Conservation (phyloP, 2,113 vertebrate genomes). For the Prinia subflava region DNA sequence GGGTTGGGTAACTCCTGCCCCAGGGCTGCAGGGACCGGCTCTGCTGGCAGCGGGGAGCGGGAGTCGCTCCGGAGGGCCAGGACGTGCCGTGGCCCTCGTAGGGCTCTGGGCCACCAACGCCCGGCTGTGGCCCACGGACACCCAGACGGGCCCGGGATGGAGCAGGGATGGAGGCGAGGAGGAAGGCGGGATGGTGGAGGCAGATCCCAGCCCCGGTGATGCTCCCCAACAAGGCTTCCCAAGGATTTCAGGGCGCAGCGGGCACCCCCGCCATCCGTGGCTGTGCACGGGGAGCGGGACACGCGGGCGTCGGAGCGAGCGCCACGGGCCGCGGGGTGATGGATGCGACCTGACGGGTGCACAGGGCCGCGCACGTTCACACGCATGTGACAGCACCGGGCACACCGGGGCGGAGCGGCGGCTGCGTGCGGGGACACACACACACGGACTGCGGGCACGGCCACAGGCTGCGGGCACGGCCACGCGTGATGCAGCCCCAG, state of each 20-base stretch:
- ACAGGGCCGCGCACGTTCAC: neutral
- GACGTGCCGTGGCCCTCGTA: slow-evolving; percentile 30
- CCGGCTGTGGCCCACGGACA: neutral
- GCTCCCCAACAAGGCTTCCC: neutral
- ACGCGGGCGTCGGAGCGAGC: neutral
- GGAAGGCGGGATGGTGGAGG: neutral
- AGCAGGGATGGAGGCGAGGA: neutral
- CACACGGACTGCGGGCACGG: neutral
- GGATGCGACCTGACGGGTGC: neutral
- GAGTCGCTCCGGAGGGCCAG: neutral
- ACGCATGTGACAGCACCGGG: neutral
- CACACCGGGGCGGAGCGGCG: neutral
- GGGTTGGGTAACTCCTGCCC: slow-evolving; percentile 38
- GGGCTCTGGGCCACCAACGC: neutral
- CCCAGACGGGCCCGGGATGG: neutral
- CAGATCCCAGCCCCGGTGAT: neutral
- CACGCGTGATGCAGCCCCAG: neutral
- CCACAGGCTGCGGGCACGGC: neutral
- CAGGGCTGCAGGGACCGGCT: slow-evolving; percentile 29
- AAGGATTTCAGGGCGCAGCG: neutral
- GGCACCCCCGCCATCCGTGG: neutral
- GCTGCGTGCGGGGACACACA: neutral
- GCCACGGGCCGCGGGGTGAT: neutral
- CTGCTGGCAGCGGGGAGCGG: neutral
- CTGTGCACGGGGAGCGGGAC: neutral